These are phyloP conservation scores for Brachionus rubens DNA, from an alignment of 1,140 invertebrate species.

Conservation along the genomic window DNA sequence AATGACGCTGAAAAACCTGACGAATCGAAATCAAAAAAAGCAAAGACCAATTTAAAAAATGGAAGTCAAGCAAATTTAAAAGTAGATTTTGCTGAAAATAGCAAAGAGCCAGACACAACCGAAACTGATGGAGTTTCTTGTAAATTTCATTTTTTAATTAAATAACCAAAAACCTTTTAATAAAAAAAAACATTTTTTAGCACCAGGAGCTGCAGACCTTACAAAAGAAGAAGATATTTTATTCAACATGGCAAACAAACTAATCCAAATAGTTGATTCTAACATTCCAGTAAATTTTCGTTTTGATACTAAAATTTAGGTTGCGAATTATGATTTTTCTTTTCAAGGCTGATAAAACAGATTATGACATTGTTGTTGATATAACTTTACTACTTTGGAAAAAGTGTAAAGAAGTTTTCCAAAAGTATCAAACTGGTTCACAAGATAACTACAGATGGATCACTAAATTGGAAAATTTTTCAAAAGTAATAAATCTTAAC, in stretches of 20 bases:
- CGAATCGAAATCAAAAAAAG: background rate
- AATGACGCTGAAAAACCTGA: background rate
- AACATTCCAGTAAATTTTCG: conserved; percentile 4
- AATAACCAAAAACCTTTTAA: background rate
- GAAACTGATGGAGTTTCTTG: background rate
- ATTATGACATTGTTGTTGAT: conserved; percentile 58
- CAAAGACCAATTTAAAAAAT: background rate
- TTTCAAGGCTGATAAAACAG: background rate
- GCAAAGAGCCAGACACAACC: background rate
- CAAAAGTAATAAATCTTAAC: background rate
- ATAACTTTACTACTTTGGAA: conserved; percentile 57
- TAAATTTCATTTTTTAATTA: background rate
- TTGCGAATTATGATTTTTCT: background rate
- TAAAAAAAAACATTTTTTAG: background rate
- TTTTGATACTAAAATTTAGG: background rate
- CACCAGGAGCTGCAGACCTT: background rate
- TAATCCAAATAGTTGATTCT: background rate
- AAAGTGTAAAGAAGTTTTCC: conserved; percentile 57
- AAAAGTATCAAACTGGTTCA: conserved; percentile 58
- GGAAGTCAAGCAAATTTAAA: background rate
- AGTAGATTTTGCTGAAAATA: conserved; percentile 15
- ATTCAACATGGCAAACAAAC: background rate
- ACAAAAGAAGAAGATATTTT: conserved; percentile 37
- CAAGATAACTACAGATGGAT: conserved; percentile 57
- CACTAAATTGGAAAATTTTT: conserved; percentile 56